Evolutionary conservation across 1,140 invertebrate species (phyloP), one percentile per base, ranked within the genome.

Genomic region (Orius insidiosus): DNA sequence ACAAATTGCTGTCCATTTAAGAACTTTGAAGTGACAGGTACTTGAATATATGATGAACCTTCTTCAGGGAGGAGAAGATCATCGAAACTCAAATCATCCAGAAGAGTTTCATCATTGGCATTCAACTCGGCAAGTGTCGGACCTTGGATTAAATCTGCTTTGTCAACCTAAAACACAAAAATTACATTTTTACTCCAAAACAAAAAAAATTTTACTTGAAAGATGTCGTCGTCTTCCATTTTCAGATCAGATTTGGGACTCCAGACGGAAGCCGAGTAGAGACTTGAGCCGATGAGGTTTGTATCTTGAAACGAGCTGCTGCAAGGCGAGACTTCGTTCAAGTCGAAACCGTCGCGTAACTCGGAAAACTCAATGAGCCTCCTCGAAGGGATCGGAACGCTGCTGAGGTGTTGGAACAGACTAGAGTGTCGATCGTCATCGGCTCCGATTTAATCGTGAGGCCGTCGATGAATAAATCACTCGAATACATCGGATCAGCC

Each of bases 71-170:
- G 64, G 11, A 87, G 60, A 16, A 87, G 61, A 60, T 87, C 84
- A 60, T 87, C 83, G 61, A 88, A 85, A 64, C 82, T 86, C 30
- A 88, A 67, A 62, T 86, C 83, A 49, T 78, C 80, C 3, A 85
- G 64, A 9, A 64, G 55, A 13, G 78, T 82, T 49, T 87, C 81
- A 56, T 82, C 81, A 56, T 85, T 83, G 16, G 79, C 80, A 64
- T 88, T 88, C 7, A 93, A 63, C 61, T 90, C 85, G 0, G 85
- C 82, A 36, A 93, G 63, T 46, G 85, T 92, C 1, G 85, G 84
- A 1, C 81, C 83, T 53, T 77, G 70, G 54, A 85, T 76, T 19
- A 88, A 68, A 64, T 88, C 84, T 36, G 78, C 76, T 63, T 86
- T 85, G 59, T 89, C 84, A 34, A 87, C 80, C 68, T 86, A 82